These are phyloP conservation scores for Melierax canorus DNA, from an alignment of 2,113 vertebrate species.

Conservation along the genomic window DNA sequence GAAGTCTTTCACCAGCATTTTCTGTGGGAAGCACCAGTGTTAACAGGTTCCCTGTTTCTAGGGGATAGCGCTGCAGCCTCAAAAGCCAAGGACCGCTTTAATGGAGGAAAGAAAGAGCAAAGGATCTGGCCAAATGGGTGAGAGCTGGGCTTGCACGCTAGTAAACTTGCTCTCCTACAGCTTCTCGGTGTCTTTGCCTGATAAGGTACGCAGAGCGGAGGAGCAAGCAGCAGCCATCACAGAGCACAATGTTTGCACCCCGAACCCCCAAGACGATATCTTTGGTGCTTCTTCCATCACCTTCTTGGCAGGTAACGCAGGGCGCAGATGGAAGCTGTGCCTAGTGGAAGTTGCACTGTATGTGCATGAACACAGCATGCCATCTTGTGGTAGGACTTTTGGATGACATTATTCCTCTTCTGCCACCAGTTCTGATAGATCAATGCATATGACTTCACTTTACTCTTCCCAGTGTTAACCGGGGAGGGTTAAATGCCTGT, in stretches of 20 bases:
- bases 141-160: neutral
- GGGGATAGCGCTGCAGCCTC: neutral
- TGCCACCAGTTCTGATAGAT: neutral
- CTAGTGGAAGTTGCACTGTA: neutral
- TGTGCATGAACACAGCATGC: neutral
- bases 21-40: conserved; percentile 38
- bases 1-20: conserved; percentile 71
- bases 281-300: neutral
- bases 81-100: neutral
- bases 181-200: neutral
- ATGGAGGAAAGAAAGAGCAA: neutral
- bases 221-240: neutral
- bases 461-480: neutral
- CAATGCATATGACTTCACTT: neutral
- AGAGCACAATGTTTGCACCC: neutral
- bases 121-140: neutral
- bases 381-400: neutral
- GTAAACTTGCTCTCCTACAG: neutral
- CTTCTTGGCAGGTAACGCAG: neutral
- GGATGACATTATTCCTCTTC: neutral
- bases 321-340: neutral
- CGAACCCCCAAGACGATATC: neutral
- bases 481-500: neutral
- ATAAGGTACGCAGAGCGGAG: neutral
- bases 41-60: neutral